Conservation (phyloP, 2,797 vertebrate genomes). For the Cygnus olor region DNA sequence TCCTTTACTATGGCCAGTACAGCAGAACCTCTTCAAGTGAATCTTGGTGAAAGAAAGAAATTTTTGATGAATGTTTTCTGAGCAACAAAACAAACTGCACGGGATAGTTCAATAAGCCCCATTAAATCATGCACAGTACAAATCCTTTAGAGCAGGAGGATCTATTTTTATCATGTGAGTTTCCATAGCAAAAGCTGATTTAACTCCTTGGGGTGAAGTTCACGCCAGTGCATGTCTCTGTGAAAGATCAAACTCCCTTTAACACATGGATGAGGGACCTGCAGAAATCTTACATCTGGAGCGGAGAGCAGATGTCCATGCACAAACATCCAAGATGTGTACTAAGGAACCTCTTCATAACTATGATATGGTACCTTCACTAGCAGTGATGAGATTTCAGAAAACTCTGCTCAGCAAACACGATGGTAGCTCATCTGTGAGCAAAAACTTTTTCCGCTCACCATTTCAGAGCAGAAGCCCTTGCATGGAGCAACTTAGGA, state of each 20-base stretch:
- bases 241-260: constrained; percentile 10
- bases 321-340: fast-evolving
- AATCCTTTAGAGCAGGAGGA: constrained; percentile 23
- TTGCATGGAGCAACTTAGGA: neutral
- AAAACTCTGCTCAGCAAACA: neutral
- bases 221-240: neutral
- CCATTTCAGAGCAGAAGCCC: neutral
- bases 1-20: neutral
- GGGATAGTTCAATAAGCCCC: neutral
- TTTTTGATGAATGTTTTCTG: neutral
- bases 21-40: neutral
- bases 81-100: neutral
- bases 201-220: constrained; percentile 62
- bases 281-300: neutral
- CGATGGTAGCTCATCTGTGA: fast-evolving
- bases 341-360: neutral
- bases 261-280: neutral
- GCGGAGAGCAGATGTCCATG: constrained; percentile 14
- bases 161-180: constrained; percentile 59
- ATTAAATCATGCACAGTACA: constrained; percentile 44
- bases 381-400: fast-evolving
- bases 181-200: constrained; percentile 54
- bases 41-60: neutral
- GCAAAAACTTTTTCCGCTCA: neutral
- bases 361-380: fast-evolving